These are phyloP conservation scores for Nomada goodeniana DNA, from an alignment of 2,888 invertebrate species.

Conservation along the genomic window DNA sequence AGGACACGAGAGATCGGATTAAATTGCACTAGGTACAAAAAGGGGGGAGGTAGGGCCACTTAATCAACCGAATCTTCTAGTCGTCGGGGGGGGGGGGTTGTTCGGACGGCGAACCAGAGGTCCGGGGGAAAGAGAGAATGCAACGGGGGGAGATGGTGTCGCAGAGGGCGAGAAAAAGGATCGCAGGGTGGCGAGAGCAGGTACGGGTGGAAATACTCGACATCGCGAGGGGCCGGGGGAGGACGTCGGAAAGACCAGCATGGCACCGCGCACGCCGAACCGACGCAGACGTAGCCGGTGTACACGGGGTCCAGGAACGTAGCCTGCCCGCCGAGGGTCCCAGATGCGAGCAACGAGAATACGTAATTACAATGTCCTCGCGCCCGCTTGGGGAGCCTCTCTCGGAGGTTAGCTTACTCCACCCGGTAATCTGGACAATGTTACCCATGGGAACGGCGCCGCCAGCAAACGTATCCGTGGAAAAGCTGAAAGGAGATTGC, in stretches of 20 bases:
- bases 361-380: slow-evolving; percentile 80
- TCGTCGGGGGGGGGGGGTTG: too few relatives aligned
- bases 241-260: slow-evolving; percentile 59
- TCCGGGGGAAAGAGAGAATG: slow-evolving; percentile 2
- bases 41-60: slow-evolving; percentile 40
- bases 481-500: slow-evolving; percentile 73
- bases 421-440: slow-evolving; percentile 79
- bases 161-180: slow-evolving; percentile 50
- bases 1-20: slow-evolving; percentile 41
- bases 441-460: slow-evolving; percentile 71
- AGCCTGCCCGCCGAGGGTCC: slow-evolving; percentile 66
- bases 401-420: slow-evolving; percentile 75
- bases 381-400: slow-evolving; percentile 73
- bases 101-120: not conserved
- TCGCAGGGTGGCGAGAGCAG: slow-evolving; percentile 1
- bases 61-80: slow-evolving; percentile 61
- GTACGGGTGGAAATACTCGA: slow-evolving; percentile 27
- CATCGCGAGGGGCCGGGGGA: slow-evolving; percentile 40
- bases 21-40: slow-evolving; percentile 53
- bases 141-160: slow-evolving; percentile 41
- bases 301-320: slow-evolving; percentile 55
- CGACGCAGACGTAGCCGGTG: slow-evolving; percentile 36
- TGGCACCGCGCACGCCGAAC: slow-evolving; percentile 32
- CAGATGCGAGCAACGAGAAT: slow-evolving; percentile 80
- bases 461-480: slow-evolving; percentile 70